Evolutionary conservation across 2,888 invertebrate genomes (phyloP).

Genomic region (Callyntrura guangdongensis): DNA sequence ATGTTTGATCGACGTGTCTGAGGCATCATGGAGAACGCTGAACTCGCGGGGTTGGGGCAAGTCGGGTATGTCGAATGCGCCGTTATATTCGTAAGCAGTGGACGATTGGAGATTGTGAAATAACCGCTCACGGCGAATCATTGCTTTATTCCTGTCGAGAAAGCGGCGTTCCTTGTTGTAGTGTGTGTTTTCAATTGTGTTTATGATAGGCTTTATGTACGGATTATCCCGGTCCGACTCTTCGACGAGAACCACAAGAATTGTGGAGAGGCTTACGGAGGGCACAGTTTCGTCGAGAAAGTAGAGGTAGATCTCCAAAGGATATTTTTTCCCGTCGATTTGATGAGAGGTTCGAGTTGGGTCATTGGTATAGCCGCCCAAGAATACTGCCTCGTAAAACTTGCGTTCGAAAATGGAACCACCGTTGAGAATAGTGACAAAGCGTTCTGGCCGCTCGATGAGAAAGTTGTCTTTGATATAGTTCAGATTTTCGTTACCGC

Average conservation of each 20-base stretch:
- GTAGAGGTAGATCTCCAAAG: conserved; percentile 80
- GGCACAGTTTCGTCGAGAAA: conserved; percentile 74
- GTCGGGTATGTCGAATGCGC: neutral
- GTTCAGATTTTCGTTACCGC: neutral
- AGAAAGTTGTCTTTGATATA: conserved; percentile 59
- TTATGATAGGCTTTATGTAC: conserved; percentile 38
- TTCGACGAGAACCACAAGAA: conserved; percentile 73
- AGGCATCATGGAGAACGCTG: neutral
- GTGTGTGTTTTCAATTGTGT: conserved; percentile 11
- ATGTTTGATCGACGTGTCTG: neutral
- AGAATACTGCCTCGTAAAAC: conserved; percentile 78
- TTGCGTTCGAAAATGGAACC: conserved; percentile 31
- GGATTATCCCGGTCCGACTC: conserved; percentile 57
- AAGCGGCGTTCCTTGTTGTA: conserved; percentile 41
- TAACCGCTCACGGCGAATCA: conserved; percentile 1
- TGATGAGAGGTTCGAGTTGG: conserved; percentile 65
- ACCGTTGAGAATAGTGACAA: conserved; percentile 65
- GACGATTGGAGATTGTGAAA: conserved; percentile 47
- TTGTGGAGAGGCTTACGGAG: conserved; percentile 54
- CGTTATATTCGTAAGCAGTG: conserved; percentile 13
- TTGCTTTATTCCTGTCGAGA: neutral
- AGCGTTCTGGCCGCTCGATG: conserved; percentile 55
- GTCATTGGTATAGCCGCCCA: conserved; percentile 56
- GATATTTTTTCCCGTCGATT: conserved; percentile 76
- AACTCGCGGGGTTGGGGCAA: no score